Evolutionary conservation across 2,797 vertebrate genomes (phyloP).

Genomic region (Cygnus olor): DNA sequence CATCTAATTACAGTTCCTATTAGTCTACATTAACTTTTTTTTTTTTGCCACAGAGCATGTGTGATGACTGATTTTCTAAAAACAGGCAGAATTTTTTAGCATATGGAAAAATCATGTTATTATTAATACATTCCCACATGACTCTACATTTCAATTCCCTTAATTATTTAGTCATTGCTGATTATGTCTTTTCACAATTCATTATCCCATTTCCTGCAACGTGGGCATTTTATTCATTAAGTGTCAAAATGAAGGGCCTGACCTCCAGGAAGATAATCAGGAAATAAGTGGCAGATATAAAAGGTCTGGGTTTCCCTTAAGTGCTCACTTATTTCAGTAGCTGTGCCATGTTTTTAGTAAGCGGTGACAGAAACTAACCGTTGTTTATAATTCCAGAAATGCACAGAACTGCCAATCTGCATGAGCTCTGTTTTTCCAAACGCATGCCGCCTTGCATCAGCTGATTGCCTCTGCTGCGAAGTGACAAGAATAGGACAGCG

Average conservation of each 20-base stretch:
- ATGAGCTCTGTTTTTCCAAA: background rate
- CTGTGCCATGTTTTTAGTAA: slow-evolving; percentile 47
- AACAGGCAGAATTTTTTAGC: slow-evolving; percentile 79
- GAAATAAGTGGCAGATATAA: slow-evolving; percentile 75
- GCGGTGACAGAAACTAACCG: background rate
- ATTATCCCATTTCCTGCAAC: slow-evolving; percentile 81
- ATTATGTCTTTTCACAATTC: slow-evolving; percentile 85
- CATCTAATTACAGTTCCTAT: slow-evolving; percentile 83
- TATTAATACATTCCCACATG: slow-evolving; percentile 84
- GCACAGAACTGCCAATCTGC: background rate
- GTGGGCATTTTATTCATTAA: slow-evolving; percentile 83
- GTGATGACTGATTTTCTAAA: slow-evolving; percentile 81
- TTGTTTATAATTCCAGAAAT: slow-evolving; percentile 46
- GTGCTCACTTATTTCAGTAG: slow-evolving; percentile 66
- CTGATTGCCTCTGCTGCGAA: fast-evolving
- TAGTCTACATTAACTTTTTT: slow-evolving; percentile 79
- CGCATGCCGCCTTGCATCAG: fast-evolving
- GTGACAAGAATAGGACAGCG: fast-evolving
- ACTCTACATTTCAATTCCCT: slow-evolving; percentile 83
- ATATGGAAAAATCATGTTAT: slow-evolving; percentile 84
- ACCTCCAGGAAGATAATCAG: slow-evolving; percentile 78
- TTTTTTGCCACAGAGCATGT: slow-evolving; percentile 74
- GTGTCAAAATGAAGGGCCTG: slow-evolving; percentile 80
- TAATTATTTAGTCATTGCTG: slow-evolving; percentile 85
- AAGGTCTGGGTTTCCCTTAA: slow-evolving; percentile 74